Evolutionary conservation across 2,888 invertebrate species (phyloP).

Genomic region (Alentia gelatinosa): DNA sequence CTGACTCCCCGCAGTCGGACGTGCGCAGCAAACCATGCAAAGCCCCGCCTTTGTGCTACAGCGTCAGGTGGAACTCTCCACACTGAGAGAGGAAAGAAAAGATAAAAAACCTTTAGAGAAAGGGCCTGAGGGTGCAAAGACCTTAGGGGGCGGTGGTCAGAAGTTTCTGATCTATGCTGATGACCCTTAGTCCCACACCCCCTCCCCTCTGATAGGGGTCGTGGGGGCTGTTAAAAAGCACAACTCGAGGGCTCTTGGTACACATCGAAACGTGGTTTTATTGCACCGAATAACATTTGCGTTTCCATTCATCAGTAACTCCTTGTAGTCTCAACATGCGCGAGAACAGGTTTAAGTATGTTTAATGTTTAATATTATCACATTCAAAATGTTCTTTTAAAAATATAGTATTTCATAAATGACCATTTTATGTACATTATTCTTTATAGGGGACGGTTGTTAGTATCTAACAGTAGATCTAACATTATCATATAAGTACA

Average conservation of each 20-base stretch:
- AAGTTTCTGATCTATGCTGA: not conserved
- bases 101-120: not conserved
- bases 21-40: not conserved
- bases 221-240: not conserved
- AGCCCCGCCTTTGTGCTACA: not conserved
- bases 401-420: not conserved
- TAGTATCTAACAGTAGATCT: not conserved
- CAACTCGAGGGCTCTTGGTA: not conserved
- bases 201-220: not conserved
- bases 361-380: not conserved
- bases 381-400: not conserved
- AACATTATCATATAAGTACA: too few species aligned
- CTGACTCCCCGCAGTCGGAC: not conserved
- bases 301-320: not conserved
- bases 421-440: too few species aligned
- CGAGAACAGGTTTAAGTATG: not conserved
- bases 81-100: not conserved
- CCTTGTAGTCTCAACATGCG: not conserved
- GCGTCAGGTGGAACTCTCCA: constrained; percentile 44
- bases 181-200: not conserved
- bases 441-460: not conserved
- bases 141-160: not conserved
- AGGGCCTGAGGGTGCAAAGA: not conserved
- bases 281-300: not conserved
- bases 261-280: not conserved